phyloP scores from a whole-genome alignment of 2,888 invertebrate species.

The Lepidonotus clava region DNA sequence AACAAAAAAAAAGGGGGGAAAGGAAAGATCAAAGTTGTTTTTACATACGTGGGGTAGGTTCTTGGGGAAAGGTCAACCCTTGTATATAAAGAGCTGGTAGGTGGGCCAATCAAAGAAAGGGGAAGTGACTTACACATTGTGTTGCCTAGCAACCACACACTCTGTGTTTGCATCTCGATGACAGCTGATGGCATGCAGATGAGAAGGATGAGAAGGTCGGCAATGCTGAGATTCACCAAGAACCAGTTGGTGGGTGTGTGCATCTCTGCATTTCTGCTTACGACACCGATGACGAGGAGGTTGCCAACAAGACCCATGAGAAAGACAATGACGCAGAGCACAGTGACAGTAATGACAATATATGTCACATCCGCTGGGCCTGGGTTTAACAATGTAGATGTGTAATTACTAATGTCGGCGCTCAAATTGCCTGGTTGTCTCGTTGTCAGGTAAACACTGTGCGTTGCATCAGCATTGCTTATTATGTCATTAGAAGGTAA shows the following conservation, averaged over 20 bases:
- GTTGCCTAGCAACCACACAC: conserved; percentile 95
- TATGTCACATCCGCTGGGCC: conserved; percentile 82
- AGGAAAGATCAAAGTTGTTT: too few species aligned
- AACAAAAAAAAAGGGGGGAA: too few species aligned
- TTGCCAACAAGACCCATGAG: conserved; percentile 94
- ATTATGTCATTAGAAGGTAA: too few species aligned
- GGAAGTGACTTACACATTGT: conserved; percentile 98
- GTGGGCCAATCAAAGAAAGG: too few species aligned
- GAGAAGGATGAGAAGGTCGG: conserved; percentile 93
- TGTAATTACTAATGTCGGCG: too few species aligned
- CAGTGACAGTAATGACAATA: conserved; percentile 92
- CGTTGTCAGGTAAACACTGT: too few species aligned
- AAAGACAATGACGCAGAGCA: conserved; percentile 93
- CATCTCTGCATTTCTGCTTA: conserved; percentile 95
- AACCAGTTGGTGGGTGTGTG: conserved; percentile 97
- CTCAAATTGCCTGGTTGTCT: too few species aligned
- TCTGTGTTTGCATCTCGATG: conserved; percentile 94
- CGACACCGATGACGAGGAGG: conserved; percentile 95
- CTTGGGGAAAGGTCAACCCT: too few species aligned
- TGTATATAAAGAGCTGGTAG: too few species aligned
- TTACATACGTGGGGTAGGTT: too few species aligned
- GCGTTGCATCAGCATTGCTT: too few species aligned
- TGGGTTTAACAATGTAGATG: too few species aligned
- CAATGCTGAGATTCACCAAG: conserved; percentile 94
- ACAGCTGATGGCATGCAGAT: conserved; percentile 96